These are phyloP conservation scores for Cetonia aurata DNA, from an alignment of 2,888 invertebrate genomes.

Conservation along the genomic window DNA sequence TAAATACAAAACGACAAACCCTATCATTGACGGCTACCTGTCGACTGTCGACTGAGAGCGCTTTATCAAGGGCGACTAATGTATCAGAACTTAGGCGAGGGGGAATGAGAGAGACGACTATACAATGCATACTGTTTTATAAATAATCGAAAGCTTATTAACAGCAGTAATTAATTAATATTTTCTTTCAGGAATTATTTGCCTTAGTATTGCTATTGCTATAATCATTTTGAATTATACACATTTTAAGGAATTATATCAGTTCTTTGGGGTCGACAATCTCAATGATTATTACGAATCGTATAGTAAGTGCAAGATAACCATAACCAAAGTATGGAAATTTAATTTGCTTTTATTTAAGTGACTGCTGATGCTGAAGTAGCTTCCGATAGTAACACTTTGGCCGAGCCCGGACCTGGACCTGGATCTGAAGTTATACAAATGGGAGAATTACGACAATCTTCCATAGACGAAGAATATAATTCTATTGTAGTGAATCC, in stretches of 20 bases:
- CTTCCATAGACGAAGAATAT: constrained; percentile 21
- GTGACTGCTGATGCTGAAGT: constrained; percentile 31
- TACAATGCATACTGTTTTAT: neutral
- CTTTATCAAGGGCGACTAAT: too few species aligned
- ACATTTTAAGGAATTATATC: constrained; percentile 65
- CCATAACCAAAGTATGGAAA: neutral
- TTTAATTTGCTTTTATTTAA: neutral
- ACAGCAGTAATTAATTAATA: too few species aligned
- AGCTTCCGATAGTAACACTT: neutral
- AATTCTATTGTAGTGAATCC: constrained; percentile 24
- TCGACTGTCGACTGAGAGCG: too few species aligned
- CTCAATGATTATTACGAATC: constrained; percentile 68
- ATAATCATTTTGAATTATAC: constrained; percentile 66
- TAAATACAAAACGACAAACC: too few species aligned
- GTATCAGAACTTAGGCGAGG: too few species aligned
- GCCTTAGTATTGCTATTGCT: constrained; percentile 64
- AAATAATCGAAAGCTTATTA: too few species aligned
- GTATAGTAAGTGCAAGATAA: constrained; percentile 50
- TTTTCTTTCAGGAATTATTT: constrained; percentile 66
- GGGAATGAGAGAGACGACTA: too few species aligned
- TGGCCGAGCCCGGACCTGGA: neutral
- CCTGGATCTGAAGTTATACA: constrained; percentile 6
- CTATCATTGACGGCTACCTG: too few species aligned
- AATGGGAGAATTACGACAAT: neutral
- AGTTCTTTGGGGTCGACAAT: constrained; percentile 70